Evolutionary conservation across 2,113 vertebrate species (phyloP).

Genomic region (Marcusenius ussheri): DNA sequence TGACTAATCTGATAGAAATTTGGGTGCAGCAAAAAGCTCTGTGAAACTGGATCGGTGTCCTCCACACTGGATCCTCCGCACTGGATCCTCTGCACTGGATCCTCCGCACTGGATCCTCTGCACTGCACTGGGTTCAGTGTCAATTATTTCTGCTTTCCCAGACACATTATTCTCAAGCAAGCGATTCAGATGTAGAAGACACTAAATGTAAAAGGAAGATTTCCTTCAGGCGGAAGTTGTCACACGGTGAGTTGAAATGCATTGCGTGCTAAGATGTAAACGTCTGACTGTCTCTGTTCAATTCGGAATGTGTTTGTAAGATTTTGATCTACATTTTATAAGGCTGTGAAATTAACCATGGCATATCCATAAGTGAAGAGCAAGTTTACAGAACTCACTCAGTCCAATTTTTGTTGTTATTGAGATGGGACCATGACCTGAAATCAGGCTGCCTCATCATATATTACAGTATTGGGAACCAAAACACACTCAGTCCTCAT

Average conservation of each 20-base stretch:
- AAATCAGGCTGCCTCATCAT: background rate
- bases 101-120: background rate
- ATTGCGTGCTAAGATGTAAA: background rate
- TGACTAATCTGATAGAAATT: background rate
- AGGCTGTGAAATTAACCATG: background rate
- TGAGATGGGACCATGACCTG: background rate
- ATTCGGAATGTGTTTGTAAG: background rate
- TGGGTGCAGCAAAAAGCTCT: background rate
- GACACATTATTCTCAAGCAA: slow-evolving; percentile 45
- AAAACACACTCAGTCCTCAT: background rate
- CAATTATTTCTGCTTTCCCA: slow-evolving; percentile 26
- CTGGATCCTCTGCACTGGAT: too few species aligned
- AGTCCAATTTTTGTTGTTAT: background rate
- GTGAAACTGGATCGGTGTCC: background rate
- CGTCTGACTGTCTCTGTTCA: background rate
- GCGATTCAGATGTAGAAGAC: slow-evolving; percentile 72
- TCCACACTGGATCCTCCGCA: background rate
- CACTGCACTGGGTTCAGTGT: background rate
- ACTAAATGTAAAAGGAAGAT: slow-evolving; percentile 76
- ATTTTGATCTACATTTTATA: background rate
- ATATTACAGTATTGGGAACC: background rate
- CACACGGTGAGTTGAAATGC: slow-evolving; percentile 69
- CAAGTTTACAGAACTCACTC: background rate
- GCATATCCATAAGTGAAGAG: background rate
- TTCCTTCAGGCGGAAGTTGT: slow-evolving; percentile 79